These are phyloP conservation scores for Cyanoramphus novaezelandiae DNA, from an alignment of 2,113 vertebrate species.

Conservation along the genomic window DNA sequence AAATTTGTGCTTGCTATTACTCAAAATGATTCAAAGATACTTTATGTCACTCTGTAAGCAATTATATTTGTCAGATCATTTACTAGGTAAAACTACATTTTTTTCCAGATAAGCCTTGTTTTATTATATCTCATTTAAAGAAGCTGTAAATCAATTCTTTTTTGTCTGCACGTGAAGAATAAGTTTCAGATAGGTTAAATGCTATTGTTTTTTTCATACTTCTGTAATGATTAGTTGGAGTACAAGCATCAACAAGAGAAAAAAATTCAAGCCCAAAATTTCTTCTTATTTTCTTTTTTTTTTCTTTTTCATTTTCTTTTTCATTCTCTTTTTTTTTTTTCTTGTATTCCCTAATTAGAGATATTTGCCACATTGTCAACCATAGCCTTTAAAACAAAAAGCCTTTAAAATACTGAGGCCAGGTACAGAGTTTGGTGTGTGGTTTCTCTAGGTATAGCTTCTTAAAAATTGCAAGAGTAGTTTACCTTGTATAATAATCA, in stretches of 20 bases:
- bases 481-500: background rate
- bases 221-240: background rate
- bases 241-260: background rate
- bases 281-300: background rate
- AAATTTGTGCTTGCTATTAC: background rate
- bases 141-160: background rate
- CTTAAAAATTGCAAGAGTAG: background rate
- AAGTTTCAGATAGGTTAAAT: background rate
- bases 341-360: background rate
- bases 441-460: background rate
- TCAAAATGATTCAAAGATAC: background rate
- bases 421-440: background rate
- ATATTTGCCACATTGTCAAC: background rate
- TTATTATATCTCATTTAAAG: background rate
- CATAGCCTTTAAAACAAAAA: background rate
- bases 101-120: background rate
- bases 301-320: background rate
- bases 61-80: background rate
- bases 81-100: background rate
- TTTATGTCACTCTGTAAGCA: background rate
- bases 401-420: background rate
- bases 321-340: background rate
- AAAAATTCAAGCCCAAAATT: background rate
- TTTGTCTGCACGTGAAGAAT: background rate
- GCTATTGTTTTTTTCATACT: background rate